Evolutionary conservation across 2,113 vertebrate genomes (phyloP).

Genomic region (Vireo altiloquus): DNA sequence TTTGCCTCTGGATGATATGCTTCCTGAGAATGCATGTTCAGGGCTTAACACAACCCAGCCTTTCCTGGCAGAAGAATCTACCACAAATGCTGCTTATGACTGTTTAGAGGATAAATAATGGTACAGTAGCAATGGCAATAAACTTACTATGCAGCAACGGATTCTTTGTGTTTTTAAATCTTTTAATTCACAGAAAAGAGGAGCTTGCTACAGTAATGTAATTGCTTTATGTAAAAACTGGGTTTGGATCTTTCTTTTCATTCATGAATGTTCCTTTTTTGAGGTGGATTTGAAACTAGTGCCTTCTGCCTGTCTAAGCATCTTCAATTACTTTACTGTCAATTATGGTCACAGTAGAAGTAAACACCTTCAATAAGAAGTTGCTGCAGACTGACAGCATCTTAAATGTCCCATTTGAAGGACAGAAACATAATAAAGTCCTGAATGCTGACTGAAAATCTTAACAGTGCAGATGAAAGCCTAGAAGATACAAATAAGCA

Average conservation of each 20-base stretch:
- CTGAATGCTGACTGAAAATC: not conserved
- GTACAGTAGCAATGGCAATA: not conserved
- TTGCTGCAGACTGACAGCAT: not conserved
- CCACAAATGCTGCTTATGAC: not conserved
- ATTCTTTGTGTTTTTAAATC: not conserved
- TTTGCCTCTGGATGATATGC: not conserved
- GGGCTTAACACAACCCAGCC: not conserved
- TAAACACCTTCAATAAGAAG: not conserved
- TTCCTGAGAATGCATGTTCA: not conserved
- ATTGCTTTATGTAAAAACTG: not conserved
- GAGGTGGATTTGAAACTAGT: not conserved
- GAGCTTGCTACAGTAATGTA: not conserved
- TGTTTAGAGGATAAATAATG: not conserved
- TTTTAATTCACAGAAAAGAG: not conserved
- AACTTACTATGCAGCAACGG: not conserved
- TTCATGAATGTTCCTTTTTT: not conserved
- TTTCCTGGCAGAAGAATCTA: not conserved
- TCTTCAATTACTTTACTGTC: not conserved
- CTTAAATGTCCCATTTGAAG: not conserved
- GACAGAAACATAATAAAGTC: not conserved
- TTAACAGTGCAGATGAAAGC: not conserved
- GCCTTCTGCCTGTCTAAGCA: not conserved
- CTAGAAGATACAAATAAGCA: not conserved
- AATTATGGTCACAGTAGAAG: not conserved
- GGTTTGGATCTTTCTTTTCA: not conserved